Evolutionary conservation across 2,113 vertebrate species (phyloP).

Genomic region (Hystrix brachyura): DNA sequence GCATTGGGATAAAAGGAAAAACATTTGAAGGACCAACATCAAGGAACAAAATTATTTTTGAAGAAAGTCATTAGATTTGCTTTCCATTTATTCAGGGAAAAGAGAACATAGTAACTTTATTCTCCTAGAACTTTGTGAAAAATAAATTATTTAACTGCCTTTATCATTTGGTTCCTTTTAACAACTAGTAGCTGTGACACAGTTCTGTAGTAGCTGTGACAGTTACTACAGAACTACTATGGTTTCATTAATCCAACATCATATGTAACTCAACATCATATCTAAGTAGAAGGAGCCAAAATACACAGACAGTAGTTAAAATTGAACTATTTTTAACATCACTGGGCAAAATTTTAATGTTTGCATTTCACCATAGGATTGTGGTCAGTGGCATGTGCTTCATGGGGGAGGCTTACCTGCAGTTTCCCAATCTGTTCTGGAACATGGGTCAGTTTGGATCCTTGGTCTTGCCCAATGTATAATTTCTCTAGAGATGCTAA

Average conservation of each 20-base stretch:
- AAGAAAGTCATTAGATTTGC: background rate
- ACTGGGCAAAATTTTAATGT: background rate
- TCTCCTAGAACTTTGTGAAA: background rate
- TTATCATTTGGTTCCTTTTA: background rate
- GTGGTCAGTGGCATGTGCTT: background rate
- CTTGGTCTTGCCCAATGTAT: slow-evolving; percentile 86
- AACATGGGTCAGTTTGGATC: slow-evolving; percentile 80
- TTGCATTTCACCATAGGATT: background rate
- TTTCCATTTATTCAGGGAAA: background rate
- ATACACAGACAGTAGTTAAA: background rate
- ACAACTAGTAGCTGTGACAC: background rate
- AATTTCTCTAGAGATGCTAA: slow-evolving; percentile 84
- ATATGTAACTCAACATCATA: background rate
- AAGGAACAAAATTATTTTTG: slow-evolving; percentile 42
- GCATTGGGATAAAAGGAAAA: background rate
- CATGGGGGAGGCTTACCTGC: slow-evolving; percentile 77
- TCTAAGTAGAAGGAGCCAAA: background rate
- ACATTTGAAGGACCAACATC: background rate
- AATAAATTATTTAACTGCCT: slow-evolving; percentile 1
- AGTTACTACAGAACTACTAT: background rate
- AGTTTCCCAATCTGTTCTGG: slow-evolving; percentile 82
- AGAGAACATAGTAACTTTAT: background rate
- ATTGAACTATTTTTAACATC: background rate
- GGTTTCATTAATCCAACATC: background rate
- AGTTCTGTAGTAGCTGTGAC: background rate